Percentiles rank a stretch among this genome's conserved stretches.
Conservation (phyloP, 2,113 vertebrate genomes). For the Eclectus roratus region DNA sequence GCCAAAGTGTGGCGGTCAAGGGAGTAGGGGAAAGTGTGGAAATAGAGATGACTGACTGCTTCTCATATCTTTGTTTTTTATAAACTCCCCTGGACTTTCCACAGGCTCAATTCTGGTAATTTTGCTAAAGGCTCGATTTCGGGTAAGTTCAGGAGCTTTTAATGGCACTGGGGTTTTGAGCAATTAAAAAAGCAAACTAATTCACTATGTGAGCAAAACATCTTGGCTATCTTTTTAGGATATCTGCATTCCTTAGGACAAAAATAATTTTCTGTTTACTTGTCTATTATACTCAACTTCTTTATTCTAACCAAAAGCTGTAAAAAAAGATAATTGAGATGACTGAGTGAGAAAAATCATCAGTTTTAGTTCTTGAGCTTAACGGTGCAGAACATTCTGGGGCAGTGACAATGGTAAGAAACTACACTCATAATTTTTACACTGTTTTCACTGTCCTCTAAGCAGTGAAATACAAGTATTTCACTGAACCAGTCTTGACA, state of each 20-base stretch:
- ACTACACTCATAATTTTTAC: neutral
- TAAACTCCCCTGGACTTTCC: neutral
- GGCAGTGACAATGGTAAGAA: neutral
- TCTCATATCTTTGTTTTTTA: neutral
- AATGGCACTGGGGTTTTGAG: neutral
- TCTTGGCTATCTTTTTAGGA: neutral
- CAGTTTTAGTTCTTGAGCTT: neutral
- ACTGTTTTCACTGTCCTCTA: neutral
- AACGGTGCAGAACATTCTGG: neutral
- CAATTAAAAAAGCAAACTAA: neutral
- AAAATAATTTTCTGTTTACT: neutral
- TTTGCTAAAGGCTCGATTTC: neutral
- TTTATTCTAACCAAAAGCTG: neutral
- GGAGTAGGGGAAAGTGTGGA: accelerated
- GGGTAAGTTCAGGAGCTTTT: neutral
- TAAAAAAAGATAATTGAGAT: neutral
- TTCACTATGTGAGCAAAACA: neutral
- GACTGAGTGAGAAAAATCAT: neutral
- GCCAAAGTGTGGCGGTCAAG: neutral
- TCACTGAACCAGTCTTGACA: neutral
- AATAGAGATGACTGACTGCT: neutral
- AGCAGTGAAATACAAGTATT: neutral
- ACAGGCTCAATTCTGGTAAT: neutral
- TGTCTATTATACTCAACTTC: neutral
- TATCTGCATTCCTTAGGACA: neutral